Evolutionary conservation across 1,140 invertebrate genomes (phyloP).

Genomic region (Dolichoris vasculosae): DNA sequence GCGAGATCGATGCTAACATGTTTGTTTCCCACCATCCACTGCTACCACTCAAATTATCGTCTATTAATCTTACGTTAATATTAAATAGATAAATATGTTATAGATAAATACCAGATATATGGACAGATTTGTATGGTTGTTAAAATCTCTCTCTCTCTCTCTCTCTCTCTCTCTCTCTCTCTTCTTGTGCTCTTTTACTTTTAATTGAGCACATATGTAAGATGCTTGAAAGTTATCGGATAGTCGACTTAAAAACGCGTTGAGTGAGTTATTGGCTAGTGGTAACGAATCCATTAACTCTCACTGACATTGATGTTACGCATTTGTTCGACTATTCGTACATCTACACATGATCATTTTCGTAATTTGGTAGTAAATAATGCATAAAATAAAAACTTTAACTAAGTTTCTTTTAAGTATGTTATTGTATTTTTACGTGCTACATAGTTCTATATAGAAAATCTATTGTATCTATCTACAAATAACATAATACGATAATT

Average conservation of each 20-base stretch:
- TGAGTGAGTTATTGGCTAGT: neutral
- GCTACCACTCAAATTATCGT: neutral
- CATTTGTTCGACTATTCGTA: neutral
- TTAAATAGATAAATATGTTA: neutral
- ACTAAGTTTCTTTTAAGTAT: neutral
- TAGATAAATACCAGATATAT: neutral
- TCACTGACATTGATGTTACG: neutral
- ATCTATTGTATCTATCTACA: neutral
- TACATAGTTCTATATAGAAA: neutral
- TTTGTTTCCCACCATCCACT: neutral
- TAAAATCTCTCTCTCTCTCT: neutral
- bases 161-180: too few species aligned
- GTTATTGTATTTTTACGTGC: neutral
- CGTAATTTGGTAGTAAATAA: neutral
- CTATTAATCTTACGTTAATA: constrained; percentile 8
- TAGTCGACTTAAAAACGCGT: neutral
- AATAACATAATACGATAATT: neutral
- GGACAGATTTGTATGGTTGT: neutral
- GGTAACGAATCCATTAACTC: neutral
- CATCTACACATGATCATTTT: neutral
- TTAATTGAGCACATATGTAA: neutral
- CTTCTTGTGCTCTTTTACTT: neutral
- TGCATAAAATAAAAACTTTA: neutral
- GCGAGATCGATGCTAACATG: constrained; percentile 18
- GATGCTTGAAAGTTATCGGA: neutral